These are phyloP conservation scores for Lagopus leucura DNA, from an alignment of 2,113 vertebrate species.

Conservation along the genomic window DNA sequence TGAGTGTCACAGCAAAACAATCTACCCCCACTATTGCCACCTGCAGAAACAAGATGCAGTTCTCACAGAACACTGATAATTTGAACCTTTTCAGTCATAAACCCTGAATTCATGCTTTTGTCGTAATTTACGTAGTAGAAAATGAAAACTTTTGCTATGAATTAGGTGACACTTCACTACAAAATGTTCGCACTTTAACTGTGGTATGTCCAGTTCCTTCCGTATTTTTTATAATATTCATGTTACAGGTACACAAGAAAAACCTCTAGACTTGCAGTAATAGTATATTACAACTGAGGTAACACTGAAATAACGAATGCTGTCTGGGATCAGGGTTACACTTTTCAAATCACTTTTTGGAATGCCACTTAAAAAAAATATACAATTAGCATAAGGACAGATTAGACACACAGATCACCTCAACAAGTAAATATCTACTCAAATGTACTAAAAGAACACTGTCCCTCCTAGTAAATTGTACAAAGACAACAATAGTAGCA, in stretches of 20 bases:
- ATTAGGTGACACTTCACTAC: background rate
- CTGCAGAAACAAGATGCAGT: conserved; percentile 3
- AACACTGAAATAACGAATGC: background rate
- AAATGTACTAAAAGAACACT: background rate
- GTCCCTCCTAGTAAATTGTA: background rate
- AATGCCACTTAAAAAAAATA: background rate
- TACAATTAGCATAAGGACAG: background rate
- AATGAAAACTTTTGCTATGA: background rate
- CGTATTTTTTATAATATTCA: background rate
- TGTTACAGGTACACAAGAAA: background rate
- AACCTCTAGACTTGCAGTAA: background rate
- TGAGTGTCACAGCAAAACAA: background rate
- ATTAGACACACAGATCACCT: background rate
- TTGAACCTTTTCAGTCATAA: background rate
- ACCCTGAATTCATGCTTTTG: background rate
- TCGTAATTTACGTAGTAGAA: background rate
- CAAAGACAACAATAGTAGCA: background rate
- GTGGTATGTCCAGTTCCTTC: background rate
- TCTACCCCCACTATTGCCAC: background rate
- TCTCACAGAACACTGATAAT: background rate
- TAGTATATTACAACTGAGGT: background rate
- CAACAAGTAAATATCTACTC: background rate
- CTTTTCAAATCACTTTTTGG: background rate
- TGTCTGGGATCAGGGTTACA: background rate
- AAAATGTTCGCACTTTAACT: background rate